phyloP scores from a whole-genome alignment of 2,797 vertebrate species.

The Myotis vivesi region DNA sequence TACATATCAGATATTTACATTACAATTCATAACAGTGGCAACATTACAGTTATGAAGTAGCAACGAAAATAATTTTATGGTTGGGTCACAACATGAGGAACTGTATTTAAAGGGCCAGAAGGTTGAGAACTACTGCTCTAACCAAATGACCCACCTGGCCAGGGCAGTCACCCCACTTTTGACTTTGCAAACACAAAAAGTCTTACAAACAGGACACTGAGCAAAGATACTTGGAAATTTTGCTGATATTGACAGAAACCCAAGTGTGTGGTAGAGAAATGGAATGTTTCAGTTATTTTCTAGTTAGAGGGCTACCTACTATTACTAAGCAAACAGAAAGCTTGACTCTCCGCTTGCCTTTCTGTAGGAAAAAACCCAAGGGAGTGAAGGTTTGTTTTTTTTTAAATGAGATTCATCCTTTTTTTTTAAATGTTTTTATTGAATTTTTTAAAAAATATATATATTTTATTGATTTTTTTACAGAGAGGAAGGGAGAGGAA shows the following conservation, averaged over 20 bases:
- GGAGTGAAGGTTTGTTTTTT: not conserved
- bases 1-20: no score
- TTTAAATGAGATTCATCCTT: no score
- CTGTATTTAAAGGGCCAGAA: no score
- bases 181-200: slow-evolving; percentile 14
- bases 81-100: no score
- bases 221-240: not conserved
- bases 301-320: not conserved
- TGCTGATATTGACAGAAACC: not conserved
- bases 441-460: no score
- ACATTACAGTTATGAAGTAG: no score
- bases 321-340: not conserved
- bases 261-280: not conserved
- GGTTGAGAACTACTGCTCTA: not conserved
- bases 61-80: no score
- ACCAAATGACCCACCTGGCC: not conserved
- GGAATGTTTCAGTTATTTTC: slow-evolving; percentile 10
- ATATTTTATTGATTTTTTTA: no score
- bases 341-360: not conserved
- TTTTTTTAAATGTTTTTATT: no score
- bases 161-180: not conserved
- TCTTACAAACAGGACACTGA: not conserved
- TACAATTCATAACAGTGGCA: no score
- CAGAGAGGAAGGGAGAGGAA: no score
- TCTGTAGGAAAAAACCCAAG: not conserved